phyloP scores from a whole-genome alignment of 2,888 invertebrate genomes.

The Tolmerus cingulatus region DNA sequence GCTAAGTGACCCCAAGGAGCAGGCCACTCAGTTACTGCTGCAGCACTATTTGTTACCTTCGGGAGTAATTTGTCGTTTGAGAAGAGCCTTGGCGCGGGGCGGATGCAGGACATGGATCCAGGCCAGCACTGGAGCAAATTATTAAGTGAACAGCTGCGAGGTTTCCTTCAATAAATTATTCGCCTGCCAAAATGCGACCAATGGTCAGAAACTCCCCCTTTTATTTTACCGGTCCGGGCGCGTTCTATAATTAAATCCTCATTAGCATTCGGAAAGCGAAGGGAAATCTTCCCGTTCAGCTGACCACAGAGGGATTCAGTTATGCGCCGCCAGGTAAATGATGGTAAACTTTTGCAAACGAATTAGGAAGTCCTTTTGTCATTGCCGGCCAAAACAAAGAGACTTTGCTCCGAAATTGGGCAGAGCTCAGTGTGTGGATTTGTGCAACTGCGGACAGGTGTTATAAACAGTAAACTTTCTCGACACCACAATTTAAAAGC shows the following conservation, averaged over 20 bases:
- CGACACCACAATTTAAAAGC: not conserved
- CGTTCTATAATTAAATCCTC: constrained; percentile 4
- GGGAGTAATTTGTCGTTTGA: constrained; percentile 16
- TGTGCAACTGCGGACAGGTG: not conserved
- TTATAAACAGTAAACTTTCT: not conserved
- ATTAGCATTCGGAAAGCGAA: not conserved
- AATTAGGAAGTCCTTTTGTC: not conserved
- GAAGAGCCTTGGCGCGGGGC: not conserved
- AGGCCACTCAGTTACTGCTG: constrained; percentile 18
- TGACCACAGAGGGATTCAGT: not conserved
- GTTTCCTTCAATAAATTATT: constrained; percentile 11
- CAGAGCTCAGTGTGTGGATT: not conserved
- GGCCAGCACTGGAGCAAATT: not conserved
- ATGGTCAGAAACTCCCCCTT: not conserved
- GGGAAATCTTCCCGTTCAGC: not conserved
- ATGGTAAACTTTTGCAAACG: not conserved
- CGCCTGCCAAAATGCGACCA: not conserved
- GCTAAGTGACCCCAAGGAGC: constrained; percentile 28
- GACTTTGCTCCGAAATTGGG: not conserved
- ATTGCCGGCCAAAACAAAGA: not conserved
- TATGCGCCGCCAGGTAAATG: not conserved
- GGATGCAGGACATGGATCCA: not conserved
- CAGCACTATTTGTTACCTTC: constrained; percentile 30
- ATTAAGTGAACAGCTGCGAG: constrained; percentile 7
- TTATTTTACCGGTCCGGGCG: not conserved